These are phyloP conservation scores for Pedionomus torquatus DNA, from an alignment of 2,113 vertebrate species.

Conservation along the genomic window DNA sequence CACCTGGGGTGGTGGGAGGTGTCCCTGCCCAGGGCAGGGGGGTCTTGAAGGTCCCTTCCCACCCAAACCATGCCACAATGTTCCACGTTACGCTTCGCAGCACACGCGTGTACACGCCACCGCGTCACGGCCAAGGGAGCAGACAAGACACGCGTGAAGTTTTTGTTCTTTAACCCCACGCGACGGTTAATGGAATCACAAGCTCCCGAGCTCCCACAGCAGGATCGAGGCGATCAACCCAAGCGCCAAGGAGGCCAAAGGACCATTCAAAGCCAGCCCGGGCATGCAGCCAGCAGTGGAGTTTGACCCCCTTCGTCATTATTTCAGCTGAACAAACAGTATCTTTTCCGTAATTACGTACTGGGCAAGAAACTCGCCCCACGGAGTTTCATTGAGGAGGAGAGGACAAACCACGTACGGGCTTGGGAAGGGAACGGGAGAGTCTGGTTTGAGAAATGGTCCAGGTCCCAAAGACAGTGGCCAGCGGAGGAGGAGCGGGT, in stretches of 20 bases:
- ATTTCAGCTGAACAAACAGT: background rate
- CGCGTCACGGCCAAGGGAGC: background rate
- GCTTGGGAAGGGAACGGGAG: background rate
- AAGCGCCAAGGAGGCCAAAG: background rate
- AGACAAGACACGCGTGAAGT: rapidly evolving
- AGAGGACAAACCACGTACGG: background rate
- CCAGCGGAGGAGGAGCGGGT: too few relatives aligned
- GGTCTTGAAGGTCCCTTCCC: too few relatives aligned
- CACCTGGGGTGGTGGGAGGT: too few relatives aligned
- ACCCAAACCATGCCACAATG: too few relatives aligned
- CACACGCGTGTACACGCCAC: too few relatives aligned
- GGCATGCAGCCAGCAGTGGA: background rate
- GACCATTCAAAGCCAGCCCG: rapidly evolving
- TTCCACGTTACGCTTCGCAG: background rate
- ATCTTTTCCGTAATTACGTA: background rate
- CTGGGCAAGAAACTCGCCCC: background rate
- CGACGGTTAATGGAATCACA: rapidly evolving
- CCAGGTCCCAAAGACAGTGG: rapidly evolving
- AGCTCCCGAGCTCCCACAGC: background rate
- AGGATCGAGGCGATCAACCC: rapidly evolving
- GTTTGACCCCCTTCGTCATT: background rate
- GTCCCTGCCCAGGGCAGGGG: too few relatives aligned
- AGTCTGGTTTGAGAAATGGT: background rate
- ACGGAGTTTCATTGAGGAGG: background rate
- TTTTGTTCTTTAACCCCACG: rapidly evolving